A percentile compares a stretch with the other conserved stretches of the same genome.
Conservation (phyloP, 2,797 vertebrate species). For the Arnoldichthys spilopterus region DNA sequence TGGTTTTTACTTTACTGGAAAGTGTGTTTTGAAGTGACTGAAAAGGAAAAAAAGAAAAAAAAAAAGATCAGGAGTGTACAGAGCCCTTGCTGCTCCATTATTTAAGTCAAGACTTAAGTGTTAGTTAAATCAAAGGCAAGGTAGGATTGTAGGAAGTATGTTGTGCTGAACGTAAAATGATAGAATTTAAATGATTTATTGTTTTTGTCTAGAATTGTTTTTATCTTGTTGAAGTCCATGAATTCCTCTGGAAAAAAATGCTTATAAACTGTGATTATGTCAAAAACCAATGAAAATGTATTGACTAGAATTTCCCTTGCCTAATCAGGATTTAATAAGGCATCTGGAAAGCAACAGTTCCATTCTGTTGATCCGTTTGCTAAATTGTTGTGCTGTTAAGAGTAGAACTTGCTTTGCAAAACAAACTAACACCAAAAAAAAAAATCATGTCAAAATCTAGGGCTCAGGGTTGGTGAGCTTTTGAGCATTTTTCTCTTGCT, state of each 20-base stretch:
- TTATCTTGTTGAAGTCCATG: conserved; percentile 36
- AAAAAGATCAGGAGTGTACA: conserved; percentile 22
- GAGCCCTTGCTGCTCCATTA: conserved; percentile 45
- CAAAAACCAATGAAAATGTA: conserved; percentile 48
- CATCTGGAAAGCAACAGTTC: conserved; percentile 3
- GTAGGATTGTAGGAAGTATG: conserved; percentile 52
- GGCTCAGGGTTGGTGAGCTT: conserved; percentile 20
- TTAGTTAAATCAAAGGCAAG: conserved; percentile 49
- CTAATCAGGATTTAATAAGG: background rate
- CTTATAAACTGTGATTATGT: conserved; percentile 51
- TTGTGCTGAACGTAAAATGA: conserved; percentile 43
- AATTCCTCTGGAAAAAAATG: conserved; percentile 25
- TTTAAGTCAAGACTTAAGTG: conserved; percentile 54
- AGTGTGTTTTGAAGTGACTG: conserved; percentile 41
- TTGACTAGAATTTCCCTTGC: conserved; percentile 26
- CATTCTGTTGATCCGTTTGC: conserved; percentile 29
- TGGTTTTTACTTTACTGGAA: conserved; percentile 42
- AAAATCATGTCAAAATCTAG: conserved; percentile 20
- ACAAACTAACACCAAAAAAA: conserved; percentile 48
- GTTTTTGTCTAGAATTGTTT: conserved; percentile 39
- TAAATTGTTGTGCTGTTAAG: conserved; percentile 36
- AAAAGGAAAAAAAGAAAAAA: conserved; percentile 32
- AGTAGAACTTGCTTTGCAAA: conserved; percentile 41
- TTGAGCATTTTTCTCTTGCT: background rate
- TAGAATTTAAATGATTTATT: conserved; percentile 43